Base-by-base conservation (phyloP, 1,140 invertebrate species). In the Aporrectodea caliginosa region DNA sequence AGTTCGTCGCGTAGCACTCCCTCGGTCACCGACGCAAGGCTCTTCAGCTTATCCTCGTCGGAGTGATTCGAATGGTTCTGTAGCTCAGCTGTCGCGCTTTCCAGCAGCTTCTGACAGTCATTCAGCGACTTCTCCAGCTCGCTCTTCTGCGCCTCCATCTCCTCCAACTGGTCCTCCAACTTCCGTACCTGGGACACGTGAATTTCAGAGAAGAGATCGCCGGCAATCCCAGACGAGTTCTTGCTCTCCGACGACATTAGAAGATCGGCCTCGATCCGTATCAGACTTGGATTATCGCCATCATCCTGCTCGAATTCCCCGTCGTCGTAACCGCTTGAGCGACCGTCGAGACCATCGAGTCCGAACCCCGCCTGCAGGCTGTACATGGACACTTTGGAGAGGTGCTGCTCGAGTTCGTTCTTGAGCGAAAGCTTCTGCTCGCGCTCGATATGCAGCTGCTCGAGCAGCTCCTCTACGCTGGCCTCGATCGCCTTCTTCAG, bases 381-480 rank as follows among this genome's bases (percentile, higher is more conserved):
- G 85, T 94, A 95, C 85, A 97, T 94, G 0, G 95, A 95, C 88
- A 79, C 76, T 16, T 68, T 33, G 27, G 76, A 96, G 75, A 95
- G 92, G 84, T 94, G 92, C 79, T 95, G 93, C 88, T 99, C 98
- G 22, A 98, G 90, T 88, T 99, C 97, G 85, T 98, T 98, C 86
- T 98, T 98, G 33, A 98, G 89, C 0, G 95, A 94, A 90, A 98
- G 96, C 90, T 97, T 96, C 78, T 97, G 95, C 89, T 99, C 98
- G 35, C 98, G 89, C 89, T 99, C 98, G 70, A 94, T 93, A 87
- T 97, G 92, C 35, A 98, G 89, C 16, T 95, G 93, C 87, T 96
- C 94, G 27, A 99, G 90, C 22, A 97, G 96, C 87, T 99, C 97
- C 87, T 98, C 95, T 90, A 98, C 93, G 89, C 98, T 97, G 85